Conservation (phyloP, 2,797 vertebrate genomes). For the Periparus ater region DNA sequence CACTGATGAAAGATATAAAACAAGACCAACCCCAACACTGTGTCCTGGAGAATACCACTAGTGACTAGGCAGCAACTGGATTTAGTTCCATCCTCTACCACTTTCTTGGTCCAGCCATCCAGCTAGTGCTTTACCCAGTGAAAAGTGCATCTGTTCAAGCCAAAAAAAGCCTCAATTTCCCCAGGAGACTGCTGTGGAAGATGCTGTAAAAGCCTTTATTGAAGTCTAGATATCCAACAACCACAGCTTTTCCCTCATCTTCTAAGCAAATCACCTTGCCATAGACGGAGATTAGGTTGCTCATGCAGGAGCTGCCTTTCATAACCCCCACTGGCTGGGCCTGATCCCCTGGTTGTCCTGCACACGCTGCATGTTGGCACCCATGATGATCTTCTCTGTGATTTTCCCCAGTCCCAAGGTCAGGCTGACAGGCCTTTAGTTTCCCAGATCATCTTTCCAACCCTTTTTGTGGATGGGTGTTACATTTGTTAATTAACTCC, state of each 20-base stretch:
- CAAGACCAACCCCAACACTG: not conserved
- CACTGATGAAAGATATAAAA: not conserved
- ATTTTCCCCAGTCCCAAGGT: not conserved
- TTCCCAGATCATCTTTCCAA: not conserved
- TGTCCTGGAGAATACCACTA: not conserved
- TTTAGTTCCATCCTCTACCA: not conserved
- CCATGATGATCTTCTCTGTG: not conserved
- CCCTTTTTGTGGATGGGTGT: not conserved
- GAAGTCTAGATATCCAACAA: not conserved
- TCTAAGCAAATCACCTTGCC: not conserved
- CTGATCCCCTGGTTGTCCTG: not conserved
- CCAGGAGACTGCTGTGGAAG: not conserved
- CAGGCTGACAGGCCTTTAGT: not conserved
- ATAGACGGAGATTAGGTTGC: not conserved
- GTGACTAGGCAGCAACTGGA: not conserved
- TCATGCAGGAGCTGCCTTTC: not conserved
- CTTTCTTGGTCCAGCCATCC: not conserved
- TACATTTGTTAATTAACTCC: not conserved
- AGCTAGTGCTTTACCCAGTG: not conserved
- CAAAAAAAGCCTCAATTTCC: not conserved
- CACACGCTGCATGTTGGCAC: not conserved
- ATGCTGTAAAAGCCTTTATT: not conserved
- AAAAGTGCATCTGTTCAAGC: not conserved
- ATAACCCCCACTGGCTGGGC: not conserved
- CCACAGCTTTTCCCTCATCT: not conserved